Evolutionary conservation across 1,140 invertebrate genomes (phyloP).

Genomic region (Drosophila ercepeae): DNA sequence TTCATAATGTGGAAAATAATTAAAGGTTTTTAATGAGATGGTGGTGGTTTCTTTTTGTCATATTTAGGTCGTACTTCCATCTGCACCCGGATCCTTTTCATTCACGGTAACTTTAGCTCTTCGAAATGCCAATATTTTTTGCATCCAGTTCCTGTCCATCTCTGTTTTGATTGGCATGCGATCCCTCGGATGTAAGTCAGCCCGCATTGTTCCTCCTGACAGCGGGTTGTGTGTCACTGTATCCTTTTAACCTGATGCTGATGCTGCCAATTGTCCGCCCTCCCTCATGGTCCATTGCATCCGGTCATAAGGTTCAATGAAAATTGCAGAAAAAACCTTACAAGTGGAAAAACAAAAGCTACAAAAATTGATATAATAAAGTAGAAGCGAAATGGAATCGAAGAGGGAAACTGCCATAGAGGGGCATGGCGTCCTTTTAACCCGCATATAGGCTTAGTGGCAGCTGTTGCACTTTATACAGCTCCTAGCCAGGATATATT

Average conservation of each 20-base stretch:
- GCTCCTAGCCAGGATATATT: background rate
- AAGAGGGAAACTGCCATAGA: constrained; percentile 25
- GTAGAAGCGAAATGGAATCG: constrained; percentile 29
- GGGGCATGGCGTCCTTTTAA: constrained; percentile 23
- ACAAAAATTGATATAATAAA: constrained; percentile 24
- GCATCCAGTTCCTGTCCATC: constrained; percentile 18
- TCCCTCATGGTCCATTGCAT: constrained; percentile 38
- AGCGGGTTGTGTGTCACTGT: constrained; percentile 22
- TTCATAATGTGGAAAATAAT: constrained; percentile 5
- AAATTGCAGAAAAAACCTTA: constrained; percentile 21
- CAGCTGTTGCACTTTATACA: constrained; percentile 9
- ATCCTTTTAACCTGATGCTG: constrained; percentile 30
- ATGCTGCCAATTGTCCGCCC: constrained; percentile 32
- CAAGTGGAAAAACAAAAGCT: constrained; percentile 15
- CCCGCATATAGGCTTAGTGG: background rate
- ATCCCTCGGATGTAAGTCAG: constrained; percentile 9
- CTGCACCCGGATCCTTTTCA: background rate
- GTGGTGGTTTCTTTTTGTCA: background rate
- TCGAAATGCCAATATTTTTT: constrained; percentile 14
- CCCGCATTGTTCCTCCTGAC: constrained; percentile 13
- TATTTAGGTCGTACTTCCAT: background rate
- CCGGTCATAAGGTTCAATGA: constrained; percentile 17
- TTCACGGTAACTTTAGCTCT: background rate
- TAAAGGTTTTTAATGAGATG: background rate
- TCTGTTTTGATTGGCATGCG: constrained; percentile 30